Base-by-base conservation (phyloP, 2,113 vertebrate species). In the Okapia johnstoni region DNA sequence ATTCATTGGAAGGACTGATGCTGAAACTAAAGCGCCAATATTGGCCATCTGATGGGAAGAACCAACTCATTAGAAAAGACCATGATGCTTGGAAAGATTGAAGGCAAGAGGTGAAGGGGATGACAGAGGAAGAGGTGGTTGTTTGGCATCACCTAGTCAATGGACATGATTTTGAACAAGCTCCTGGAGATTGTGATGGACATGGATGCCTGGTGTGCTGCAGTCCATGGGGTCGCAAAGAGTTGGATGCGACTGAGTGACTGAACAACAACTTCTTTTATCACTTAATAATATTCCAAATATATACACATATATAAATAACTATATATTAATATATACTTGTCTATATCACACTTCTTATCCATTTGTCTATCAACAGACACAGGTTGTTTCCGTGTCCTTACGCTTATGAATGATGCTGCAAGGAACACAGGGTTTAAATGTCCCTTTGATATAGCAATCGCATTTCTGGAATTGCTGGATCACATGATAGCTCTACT, bases 231-330 rank as follows among this genome's bases (percentile, higher is more conserved):
- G 33, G 9, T 66, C 8, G 0, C n/a, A 66, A 36, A 36, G n/a
- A 66, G 63, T 66, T 17, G 0, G 63, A 36, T 1, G 4, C 0
- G 0, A 36, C 9, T 36, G 63, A 66, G 8, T 36, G n/a, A 66
- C 63, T 36, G 63, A 66, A 66, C 33, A 66, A 63, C 8, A 66
- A 36, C 63, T 66, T 66, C 8, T 66, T 66, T n/a, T 66, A 66
- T 66, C 33, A 66, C n/a, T 66, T 76, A 33, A 25, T 46, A 21
- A n/a, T 70, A 10, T 76, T 93, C 30, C 63, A 84, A 33, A 79
- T 40, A 19, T 8, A 50, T 6, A 19, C 28, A 50, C 8, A 33
- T 10, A 15, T 77, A 50, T 50, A 33, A 17, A 30, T 10, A 11
- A 8, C 21, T 76, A 76, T 76, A 76, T 33, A 46, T 77, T 46